Evolutionary conservation across 30 jellyfish, hydroid and myxozoan genomes (phyloP).

Genomic region (Cassiopea xamachana): DNA sequence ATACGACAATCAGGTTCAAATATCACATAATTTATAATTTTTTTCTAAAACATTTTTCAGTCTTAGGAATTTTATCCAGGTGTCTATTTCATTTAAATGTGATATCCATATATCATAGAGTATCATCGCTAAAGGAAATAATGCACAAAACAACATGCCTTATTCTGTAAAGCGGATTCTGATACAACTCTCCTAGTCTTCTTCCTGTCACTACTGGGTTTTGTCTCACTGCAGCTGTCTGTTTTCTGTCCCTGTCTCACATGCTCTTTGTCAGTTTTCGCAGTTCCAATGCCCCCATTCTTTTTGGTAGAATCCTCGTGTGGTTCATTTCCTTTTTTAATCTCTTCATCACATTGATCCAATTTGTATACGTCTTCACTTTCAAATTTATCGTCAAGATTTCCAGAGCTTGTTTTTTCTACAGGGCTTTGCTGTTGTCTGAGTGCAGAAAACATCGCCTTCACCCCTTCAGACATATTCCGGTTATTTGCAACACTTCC

Average conservation of each 20-base stretch:
- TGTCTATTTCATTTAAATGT: too few relatives aligned
- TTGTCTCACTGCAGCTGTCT: background rate
- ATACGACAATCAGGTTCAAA: too few relatives aligned
- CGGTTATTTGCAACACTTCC: background rate
- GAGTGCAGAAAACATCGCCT: constrained; percentile 40
- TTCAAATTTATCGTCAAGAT: background rate
- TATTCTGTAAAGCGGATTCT: constrained; percentile 41
- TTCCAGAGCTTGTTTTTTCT: background rate
- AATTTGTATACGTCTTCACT: background rate
- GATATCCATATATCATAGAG: background rate
- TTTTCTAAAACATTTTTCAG: too few relatives aligned
- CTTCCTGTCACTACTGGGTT: background rate
- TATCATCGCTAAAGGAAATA: background rate
- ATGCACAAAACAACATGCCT: background rate
- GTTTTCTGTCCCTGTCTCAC: background rate
- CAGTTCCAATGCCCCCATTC: background rate
- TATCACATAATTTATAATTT: too few relatives aligned
- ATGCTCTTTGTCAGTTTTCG: background rate
- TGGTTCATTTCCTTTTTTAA: background rate
- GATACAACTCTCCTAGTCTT: constrained; percentile 40
- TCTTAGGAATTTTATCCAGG: too few relatives aligned
- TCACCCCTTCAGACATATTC: constrained; percentile 36
- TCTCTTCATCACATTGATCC: background rate
- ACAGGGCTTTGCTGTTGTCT: constrained; percentile 25
- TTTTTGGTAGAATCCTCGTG: background rate